Conservation (phyloP, 2,797 vertebrate genomes). For the Botia kubotai region DNA sequence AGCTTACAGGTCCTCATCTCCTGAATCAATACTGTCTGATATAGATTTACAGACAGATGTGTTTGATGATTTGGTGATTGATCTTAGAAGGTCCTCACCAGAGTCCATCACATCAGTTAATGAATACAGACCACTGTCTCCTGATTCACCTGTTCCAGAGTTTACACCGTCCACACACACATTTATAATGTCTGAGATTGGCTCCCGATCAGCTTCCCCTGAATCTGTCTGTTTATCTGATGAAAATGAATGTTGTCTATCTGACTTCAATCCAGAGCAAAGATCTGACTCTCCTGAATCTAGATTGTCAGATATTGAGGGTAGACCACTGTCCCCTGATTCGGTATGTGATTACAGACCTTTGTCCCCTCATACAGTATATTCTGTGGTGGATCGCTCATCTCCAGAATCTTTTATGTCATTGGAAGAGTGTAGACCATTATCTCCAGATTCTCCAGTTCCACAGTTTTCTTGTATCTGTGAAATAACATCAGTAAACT, state of each 20-base stretch:
- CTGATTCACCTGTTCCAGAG: slow-evolving; percentile 50
- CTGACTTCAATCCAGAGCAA: not conserved
- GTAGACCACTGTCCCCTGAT: slow-evolving; percentile 63
- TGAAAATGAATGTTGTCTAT: slow-evolving; percentile 60
- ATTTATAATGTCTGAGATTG: not conserved
- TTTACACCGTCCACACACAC: no score
- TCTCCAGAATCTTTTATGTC: slow-evolving; percentile 56
- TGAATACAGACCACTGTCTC: slow-evolving; percentile 30
- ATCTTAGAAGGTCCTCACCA: slow-evolving; percentile 55
- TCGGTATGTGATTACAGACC: slow-evolving; percentile 51
- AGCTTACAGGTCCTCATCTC: slow-evolving; percentile 58
- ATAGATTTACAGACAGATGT: not conserved
- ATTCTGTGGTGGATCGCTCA: slow-evolving; percentile 36
- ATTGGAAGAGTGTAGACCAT: slow-evolving; percentile 28
- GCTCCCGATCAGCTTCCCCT: slow-evolving; percentile 33
- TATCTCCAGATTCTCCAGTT: slow-evolving; percentile 51
- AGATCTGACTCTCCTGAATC: slow-evolving; percentile 63
- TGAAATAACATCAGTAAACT: slow-evolving; percentile 46
- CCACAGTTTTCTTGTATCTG: slow-evolving; percentile 39
- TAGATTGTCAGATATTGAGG: slow-evolving; percentile 50
- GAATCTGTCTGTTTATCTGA: slow-evolving; percentile 56
- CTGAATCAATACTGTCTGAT: slow-evolving; percentile 63
- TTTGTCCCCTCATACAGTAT: slow-evolving; percentile 60
- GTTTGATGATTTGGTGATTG: not conserved
- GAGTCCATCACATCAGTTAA: slow-evolving; percentile 37